phyloP scores from a whole-genome alignment of 1,140 invertebrate genomes.

The Drosophila nannoptera region DNA sequence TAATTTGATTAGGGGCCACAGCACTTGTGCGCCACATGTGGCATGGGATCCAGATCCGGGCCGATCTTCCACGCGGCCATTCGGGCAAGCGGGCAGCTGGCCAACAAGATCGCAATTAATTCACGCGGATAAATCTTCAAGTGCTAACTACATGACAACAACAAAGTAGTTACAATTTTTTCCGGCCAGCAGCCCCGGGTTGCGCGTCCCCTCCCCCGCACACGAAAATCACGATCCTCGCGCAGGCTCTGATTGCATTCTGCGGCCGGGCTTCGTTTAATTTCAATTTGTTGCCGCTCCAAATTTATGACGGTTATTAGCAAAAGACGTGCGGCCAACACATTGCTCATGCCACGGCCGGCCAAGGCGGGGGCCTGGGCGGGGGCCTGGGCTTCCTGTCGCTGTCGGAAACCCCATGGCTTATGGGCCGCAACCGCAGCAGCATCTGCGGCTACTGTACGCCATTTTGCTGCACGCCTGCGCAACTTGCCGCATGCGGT shows the following conservation, averaged over 20 bases:
- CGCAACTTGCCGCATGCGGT: conserved; percentile 47
- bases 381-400: conserved; percentile 31
- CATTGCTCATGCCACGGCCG: conserved; percentile 62
- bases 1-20: conserved; percentile 66
- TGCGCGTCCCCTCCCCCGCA: too few relatives aligned
- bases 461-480: conserved; percentile 61
- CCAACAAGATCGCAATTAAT: conserved; percentile 79
- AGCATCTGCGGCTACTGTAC: conserved; percentile 56
- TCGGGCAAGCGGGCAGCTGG: conserved; percentile 33
- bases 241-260: conserved; percentile 67
- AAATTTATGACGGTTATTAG: conserved; percentile 79
- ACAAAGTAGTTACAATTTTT: conserved; percentile 75
- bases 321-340: conserved; percentile 77
- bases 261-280: conserved; percentile 74
- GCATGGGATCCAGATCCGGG: conserved; percentile 2
- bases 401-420: conserved; percentile 49
- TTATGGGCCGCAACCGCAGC: conserved; percentile 15
- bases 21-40: conserved; percentile 65
- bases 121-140: conserved; percentile 79
- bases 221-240: not conserved
- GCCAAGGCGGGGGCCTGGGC: conserved; percentile 7
- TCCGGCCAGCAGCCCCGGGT: too few relatives aligned
- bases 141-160: conserved; percentile 80
- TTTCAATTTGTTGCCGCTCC: conserved; percentile 78
- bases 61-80: not conserved